Evolutionary conservation across 2,113 vertebrate genomes (phyloP), one percentile per base, ranked within the genome.

Genomic region (Chaetorhynchus papuensis): DNA sequence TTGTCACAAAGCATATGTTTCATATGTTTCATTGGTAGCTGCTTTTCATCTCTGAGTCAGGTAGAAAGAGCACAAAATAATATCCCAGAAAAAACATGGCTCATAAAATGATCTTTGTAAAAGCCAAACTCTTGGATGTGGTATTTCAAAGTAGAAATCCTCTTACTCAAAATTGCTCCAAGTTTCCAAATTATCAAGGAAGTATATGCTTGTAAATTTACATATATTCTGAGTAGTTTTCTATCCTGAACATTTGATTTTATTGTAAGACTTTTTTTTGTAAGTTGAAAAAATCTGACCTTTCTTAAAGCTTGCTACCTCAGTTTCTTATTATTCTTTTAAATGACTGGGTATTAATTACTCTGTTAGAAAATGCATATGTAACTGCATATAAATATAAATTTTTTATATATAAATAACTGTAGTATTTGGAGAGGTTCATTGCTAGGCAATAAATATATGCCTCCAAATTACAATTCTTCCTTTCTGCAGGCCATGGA

Each of bases 41-140:
- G 31, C 16, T 61, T 87, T 82, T 52, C 2, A 2, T 37, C 19
- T 28, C 64, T 65, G 22, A 41, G 45, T 74, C 21, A 35, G 16
- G 47, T 28, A 60, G 26, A 65, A 80, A 68, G 28, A 45, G 41
- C 14, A 61, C 4, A 59, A 81, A 45, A 66, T 59, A 50, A 22
- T 52, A 41, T 42, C 10, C 37, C 0, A 0, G 22, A 17, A 61
- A 70, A 61, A n/a, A 24, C 27, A 45, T 18, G 10, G 10, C 3
- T 61, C 3, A 45, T 57, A 74, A 76, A 87, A 47, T 12, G 12
- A 59, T 28, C 6, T 44, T 68, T 76, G 54, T 10, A 35, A 63
- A 68, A 63, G 5, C 39, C 50, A 86, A 70, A 37, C 11, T 42
- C 6, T 42, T 65, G 19, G 13, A 37, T 88, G 26, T 1, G 1